Conservation (phyloP, 2,797 vertebrate genomes). For the Adrianichthys oophorus region DNA sequence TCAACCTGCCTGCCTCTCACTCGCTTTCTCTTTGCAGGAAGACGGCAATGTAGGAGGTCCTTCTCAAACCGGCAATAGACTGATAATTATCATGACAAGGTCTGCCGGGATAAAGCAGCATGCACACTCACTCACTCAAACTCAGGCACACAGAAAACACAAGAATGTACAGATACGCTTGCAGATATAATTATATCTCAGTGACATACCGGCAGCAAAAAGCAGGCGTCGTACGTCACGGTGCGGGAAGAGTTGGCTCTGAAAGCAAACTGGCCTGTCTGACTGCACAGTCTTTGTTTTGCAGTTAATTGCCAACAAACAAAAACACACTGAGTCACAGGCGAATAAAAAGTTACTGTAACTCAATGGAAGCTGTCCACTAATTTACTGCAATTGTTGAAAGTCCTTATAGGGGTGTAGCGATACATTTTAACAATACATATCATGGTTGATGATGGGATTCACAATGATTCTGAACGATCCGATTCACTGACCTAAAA, state of each 20-base stretch:
- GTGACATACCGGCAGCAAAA: slow-evolving; percentile 40
- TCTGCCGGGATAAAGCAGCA: slow-evolving; percentile 55
- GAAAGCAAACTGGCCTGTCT: slow-evolving; percentile 38
- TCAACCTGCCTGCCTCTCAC: slow-evolving; percentile 19
- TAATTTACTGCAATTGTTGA: no score
- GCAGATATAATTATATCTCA: slow-evolving; percentile 30
- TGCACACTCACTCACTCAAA: slow-evolving; percentile 21
- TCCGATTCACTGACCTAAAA: no score
- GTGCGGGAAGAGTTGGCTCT: slow-evolving; percentile 39
- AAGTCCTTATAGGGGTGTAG: no score
- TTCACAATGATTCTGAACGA: no score
- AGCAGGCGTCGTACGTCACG: slow-evolving; percentile 43
- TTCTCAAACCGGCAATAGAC: slow-evolving; percentile 64
- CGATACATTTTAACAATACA: no score
- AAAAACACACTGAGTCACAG: slow-evolving; percentile 25
- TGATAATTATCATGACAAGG: slow-evolving; percentile 75
- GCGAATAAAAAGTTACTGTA: slow-evolving; percentile 23
- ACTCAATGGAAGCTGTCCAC: slow-evolving; percentile 1
- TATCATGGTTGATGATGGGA: no score
- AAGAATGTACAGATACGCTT: slow-evolving; percentile 8
- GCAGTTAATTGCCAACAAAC: slow-evolving; percentile 24
- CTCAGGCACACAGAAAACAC: slow-evolving; percentile 11
- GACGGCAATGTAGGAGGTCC: slow-evolving; percentile 48
- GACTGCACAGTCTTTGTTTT: slow-evolving; percentile 29
- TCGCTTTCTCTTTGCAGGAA: slow-evolving; percentile 39